A percentile compares a stretch with the other conserved stretches of the same genome.
Conservation (phyloP, 2,888 invertebrate genomes). For the Heliconius erato region DNA sequence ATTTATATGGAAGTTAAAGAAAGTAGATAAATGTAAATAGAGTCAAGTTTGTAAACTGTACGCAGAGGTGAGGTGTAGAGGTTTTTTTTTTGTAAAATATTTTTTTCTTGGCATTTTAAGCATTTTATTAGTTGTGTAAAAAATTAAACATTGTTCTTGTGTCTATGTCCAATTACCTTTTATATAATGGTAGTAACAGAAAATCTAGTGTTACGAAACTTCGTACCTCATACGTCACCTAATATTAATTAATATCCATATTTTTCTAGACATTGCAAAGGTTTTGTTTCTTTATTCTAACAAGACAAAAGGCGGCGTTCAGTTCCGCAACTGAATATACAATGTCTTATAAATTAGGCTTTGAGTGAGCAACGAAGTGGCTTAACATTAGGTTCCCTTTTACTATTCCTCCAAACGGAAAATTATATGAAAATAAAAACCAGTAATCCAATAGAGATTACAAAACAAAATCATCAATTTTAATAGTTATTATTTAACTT, state of each 20-base stretch:
- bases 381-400: not conserved
- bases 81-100: not conserved
- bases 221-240: too few relatives aligned
- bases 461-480: constrained; percentile 1
- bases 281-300: not conserved
- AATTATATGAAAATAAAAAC: not conserved
- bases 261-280: too few relatives aligned
- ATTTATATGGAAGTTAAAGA: not conserved
- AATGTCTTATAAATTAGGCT: not conserved
- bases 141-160: too few relatives aligned
- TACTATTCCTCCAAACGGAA: not conserved
- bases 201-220: too few relatives aligned
- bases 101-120: not conserved
- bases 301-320: not conserved
- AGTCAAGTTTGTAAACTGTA: not conserved
- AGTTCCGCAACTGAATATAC: not conserved
- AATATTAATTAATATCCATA: too few relatives aligned
- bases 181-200: too few relatives aligned
- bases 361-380: not conserved
- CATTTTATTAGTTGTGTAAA: too few relatives aligned
- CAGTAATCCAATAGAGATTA: not conserved
- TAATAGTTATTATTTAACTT: constrained; percentile 9
- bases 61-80: not conserved
- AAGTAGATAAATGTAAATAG: not conserved
- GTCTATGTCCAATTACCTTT: too few relatives aligned